Conservation (phyloP, 2,888 invertebrate species). For the Melikaiella ostensackeni region DNA sequence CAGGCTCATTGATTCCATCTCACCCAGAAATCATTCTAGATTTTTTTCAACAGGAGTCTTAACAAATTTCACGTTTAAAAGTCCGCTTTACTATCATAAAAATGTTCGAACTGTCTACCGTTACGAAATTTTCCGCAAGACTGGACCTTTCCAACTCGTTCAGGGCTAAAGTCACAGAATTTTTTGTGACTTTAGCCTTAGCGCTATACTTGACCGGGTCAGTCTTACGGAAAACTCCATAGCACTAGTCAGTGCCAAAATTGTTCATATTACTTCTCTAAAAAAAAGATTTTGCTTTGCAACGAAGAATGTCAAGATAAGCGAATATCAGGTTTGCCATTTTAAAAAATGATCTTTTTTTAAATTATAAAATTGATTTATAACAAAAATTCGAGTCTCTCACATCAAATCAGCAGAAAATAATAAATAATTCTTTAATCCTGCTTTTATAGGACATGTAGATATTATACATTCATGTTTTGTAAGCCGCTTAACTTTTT, state of each 20-base stretch:
- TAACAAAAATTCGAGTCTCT: neutral
- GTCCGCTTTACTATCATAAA: neutral
- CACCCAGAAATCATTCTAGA: neutral
- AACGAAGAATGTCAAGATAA: too few relatives aligned
- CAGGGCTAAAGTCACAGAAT: too few relatives aligned
- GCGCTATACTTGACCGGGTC: too few relatives aligned
- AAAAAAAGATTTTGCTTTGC: neutral
- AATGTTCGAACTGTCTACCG: too few relatives aligned
- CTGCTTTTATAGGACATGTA: slow-evolving; percentile 18
- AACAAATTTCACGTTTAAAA: neutral
- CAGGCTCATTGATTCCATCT: neutral
- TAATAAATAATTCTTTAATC: slow-evolving; percentile 33
- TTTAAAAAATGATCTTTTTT: neutral
- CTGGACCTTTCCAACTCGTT: too few relatives aligned
- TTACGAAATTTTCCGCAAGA: too few relatives aligned
- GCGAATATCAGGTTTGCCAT: neutral
- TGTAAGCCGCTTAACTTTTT: slow-evolving; percentile 30
- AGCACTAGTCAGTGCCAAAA: too few relatives aligned
- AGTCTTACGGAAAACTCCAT: too few relatives aligned
- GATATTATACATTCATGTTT: slow-evolving; percentile 24
- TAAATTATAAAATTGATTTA: neutral
- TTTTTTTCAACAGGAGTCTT: neutral
- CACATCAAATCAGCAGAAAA: slow-evolving; percentile 2
- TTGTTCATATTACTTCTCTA: neutral
- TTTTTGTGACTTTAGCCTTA: too few relatives aligned